Evolutionary conservation across 1,140 invertebrate genomes (phyloP), one percentile per base, ranked within the genome.

Genomic region (Drosophila ogumai): DNA sequence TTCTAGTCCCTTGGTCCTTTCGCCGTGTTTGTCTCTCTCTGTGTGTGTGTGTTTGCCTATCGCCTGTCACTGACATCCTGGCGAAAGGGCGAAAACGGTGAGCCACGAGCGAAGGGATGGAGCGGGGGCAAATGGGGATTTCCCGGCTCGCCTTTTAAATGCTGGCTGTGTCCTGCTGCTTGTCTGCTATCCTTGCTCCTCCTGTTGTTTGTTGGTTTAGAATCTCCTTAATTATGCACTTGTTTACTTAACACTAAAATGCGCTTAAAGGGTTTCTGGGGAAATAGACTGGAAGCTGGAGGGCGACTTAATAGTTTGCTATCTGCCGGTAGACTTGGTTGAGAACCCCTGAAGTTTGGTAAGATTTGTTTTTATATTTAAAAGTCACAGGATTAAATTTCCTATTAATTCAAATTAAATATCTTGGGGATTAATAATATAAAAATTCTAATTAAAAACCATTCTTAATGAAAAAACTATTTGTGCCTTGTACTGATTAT

Each of bases 31-130:
- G 43, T 56, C 25, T 49, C 22, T 50, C n/a, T 49, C 8, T 54
- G 25, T 46, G 32, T 60, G 34, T 43, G 74, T 61, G 28, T 76
- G 75, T 78, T 78, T 77, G 81, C 85, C 67, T 84, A 82, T 82
- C 76, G 84, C 68, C 84, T 88, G 84, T 67, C 84, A 77, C 82
- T 90, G 73, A 84, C 84, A 88, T 84, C 67, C 61, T 50, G 63
- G 66, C 66, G 63, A 59, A 60, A 43, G 74, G 74, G 31, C 40
- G 54, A 59, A 25, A 76, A 41, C 44, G 31, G 44, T 17, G 67
- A 50, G 67, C 19, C 40, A 46, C 50, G 28, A 34, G 22, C 28
- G 19, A 32, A 6, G 28, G 25, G 15, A 5, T 40, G 19, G 1
- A 46, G 47, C 17, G 40, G 22, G 25, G 25, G 46, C 8, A 22